Percentiles rank a stretch among this genome's conserved stretches.
These are phyloP conservation scores for Campoplex nolae DNA, from an alignment of 2,888 invertebrate species.

Conservation along the genomic window DNA sequence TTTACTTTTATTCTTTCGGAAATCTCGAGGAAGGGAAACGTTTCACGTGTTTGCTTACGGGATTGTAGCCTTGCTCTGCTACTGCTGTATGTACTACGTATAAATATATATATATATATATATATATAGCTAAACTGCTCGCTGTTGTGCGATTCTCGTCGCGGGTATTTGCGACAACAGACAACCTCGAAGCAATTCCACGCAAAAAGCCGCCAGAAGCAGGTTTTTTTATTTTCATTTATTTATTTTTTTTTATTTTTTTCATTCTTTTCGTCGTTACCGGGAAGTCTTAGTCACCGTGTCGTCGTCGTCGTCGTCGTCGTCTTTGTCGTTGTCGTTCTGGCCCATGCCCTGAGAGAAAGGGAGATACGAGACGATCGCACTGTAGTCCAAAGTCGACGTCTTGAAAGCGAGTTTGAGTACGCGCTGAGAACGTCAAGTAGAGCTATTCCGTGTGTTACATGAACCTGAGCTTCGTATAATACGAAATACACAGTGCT, in stretches of 20 bases:
- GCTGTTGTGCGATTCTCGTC: constrained; percentile 26
- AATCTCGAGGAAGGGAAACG: constrained; percentile 23
- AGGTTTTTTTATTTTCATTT: neutral
- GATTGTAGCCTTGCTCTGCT: constrained; percentile 15
- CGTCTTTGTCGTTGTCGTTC: constrained; percentile 11
- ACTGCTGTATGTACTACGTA: neutral
- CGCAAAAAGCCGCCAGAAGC: constrained; percentile 35
- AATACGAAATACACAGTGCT: neutral
- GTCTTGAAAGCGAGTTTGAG: constrained; percentile 66
- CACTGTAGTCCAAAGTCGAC: constrained; percentile 52
- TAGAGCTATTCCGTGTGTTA: constrained; percentile 44
- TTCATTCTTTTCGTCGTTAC: constrained; percentile 23
- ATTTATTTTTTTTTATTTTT: constrained; percentile 8
- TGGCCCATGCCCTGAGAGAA: constrained; percentile 5
- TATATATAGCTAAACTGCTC: neutral
- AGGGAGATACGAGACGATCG: constrained; percentile 35
- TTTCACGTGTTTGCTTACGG: constrained; percentile 6
- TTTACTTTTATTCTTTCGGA: constrained; percentile 3
- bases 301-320: constrained; percentile 45
- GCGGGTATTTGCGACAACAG: constrained; percentile 38
- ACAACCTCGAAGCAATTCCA: constrained; percentile 62
- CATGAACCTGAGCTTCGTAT: neutral
- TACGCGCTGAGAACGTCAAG: constrained; percentile 65
- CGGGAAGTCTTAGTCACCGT: constrained; percentile 77
- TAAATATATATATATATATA: constrained; percentile 1